phyloP scores from a whole-genome alignment of 1,140 invertebrate genomes.

The Ostrea denselamellosa region DNA sequence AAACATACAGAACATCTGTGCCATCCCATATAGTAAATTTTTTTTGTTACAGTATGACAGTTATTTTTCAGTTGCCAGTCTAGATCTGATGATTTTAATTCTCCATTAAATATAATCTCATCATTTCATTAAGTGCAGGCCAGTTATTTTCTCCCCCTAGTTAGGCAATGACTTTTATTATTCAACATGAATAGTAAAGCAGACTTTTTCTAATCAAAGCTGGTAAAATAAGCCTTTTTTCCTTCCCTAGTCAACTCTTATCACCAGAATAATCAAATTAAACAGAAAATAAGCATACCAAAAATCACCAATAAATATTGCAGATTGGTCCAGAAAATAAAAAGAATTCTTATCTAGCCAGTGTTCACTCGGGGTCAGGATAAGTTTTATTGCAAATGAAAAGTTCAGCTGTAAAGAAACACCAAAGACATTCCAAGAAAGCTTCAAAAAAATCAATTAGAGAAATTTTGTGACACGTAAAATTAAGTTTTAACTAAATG shows the following conservation, averaged over 20 bases:
- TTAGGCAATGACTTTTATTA: constrained; percentile 26
- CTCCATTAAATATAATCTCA: background rate
- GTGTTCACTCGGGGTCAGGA: background rate
- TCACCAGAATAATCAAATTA: constrained; percentile 19
- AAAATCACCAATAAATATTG: constrained; percentile 38
- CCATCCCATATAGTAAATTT: background rate
- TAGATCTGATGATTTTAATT: background rate
- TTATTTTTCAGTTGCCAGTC: constrained; percentile 8
- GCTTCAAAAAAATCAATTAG: constrained; percentile 30
- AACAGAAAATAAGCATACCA: constrained; percentile 35
- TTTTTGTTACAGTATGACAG: background rate
- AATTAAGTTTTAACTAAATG: constrained; percentile 39
- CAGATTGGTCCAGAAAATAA: constrained; percentile 12
- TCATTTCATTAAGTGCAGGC: constrained; percentile 13
- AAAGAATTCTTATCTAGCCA: background rate
- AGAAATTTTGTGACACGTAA: constrained; percentile 38
- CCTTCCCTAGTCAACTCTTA: background rate
- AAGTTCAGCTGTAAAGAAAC: constrained; percentile 12
- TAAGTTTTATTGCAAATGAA: constrained; percentile 34
- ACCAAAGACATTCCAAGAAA: constrained; percentile 35
- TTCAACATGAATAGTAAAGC: constrained; percentile 35
- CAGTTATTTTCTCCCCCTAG: constrained; percentile 12
- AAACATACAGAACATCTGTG: background rate
- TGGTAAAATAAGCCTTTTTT: constrained; percentile 23
- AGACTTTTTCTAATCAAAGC: constrained; percentile 34